These are phyloP conservation scores for Drosophila tani DNA, from an alignment of 1,140 invertebrate species.

Conservation along the genomic window DNA sequence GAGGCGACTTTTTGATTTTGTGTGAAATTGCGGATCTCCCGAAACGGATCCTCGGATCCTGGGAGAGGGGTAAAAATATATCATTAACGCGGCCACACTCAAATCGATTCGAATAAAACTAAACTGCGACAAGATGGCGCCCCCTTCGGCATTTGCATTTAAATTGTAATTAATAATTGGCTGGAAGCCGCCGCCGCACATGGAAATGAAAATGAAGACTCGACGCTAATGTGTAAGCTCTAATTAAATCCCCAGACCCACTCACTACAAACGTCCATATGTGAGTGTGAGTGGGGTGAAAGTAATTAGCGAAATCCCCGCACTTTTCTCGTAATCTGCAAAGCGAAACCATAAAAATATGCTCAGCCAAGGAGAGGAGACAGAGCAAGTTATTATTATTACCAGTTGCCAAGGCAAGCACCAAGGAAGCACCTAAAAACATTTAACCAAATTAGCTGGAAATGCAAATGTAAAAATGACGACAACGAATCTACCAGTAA, in stretches of 20 bases:
- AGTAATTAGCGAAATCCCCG: conserved; percentile 79
- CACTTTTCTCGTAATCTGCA: conserved; percentile 64
- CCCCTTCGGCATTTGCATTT: conserved; percentile 56
- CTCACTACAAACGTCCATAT: conserved; percentile 2
- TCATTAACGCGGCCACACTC: conserved; percentile 62
- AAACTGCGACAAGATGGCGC: conserved; percentile 54
- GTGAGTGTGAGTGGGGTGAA: conserved; percentile 43
- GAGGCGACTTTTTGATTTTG: conserved; percentile 55
- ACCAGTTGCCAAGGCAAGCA: conserved; percentile 27
- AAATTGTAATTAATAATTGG: conserved; percentile 75
- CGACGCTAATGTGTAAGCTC: conserved; percentile 65
- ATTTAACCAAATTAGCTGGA: conserved; percentile 82
- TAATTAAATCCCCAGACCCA: conserved; percentile 62
- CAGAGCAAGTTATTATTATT: conserved; percentile 79
- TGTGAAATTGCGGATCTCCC: conserved; percentile 53
- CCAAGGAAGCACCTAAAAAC: conserved; percentile 70
- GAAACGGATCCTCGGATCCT: neutral
- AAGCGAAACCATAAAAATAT: conserved; percentile 79
- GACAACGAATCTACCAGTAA: conserved; percentile 71
- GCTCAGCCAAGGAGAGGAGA: conserved; percentile 53
- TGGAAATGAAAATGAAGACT: conserved; percentile 67
- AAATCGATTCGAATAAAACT: conserved; percentile 45
- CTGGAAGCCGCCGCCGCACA: conserved; percentile 12
- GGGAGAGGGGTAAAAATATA: neutral
- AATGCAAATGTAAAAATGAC: conserved; percentile 84